Evolutionary conservation across 2,113 vertebrate species (phyloP).

Genomic region (Vimba vimba): DNA sequence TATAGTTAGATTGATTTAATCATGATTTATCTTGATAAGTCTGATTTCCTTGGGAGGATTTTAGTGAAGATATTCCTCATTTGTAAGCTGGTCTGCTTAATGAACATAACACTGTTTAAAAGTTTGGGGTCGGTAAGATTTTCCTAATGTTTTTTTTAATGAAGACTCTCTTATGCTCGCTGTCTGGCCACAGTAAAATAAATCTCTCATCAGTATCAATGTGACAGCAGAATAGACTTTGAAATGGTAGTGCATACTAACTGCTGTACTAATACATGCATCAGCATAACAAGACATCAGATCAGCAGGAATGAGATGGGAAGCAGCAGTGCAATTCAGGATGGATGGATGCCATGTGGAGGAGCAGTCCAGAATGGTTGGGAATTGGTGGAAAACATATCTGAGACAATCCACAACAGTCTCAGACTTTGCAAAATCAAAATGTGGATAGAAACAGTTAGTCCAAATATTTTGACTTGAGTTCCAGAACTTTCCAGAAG

Average conservation of each 20-base stretch:
- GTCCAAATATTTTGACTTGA: not conserved
- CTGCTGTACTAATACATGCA: not conserved
- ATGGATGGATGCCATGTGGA: not conserved
- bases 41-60: not conserved
- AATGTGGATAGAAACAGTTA: not conserved
- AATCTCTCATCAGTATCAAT: not conserved
- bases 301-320: not conserved
- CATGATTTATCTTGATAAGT: not conserved
- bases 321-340: slow-evolving; percentile 28
- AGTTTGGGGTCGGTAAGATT: not conserved
- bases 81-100: not conserved
- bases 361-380: not conserved
- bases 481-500: slow-evolving; percentile 26
- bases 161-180: not conserved
- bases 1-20: not conserved
- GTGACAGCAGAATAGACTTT: not conserved
- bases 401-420: not conserved
- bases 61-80: not conserved
- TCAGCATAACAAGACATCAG: slow-evolving; percentile 11
- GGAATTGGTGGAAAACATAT: not conserved
- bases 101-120: not conserved
- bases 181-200: not conserved
- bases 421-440: not conserved
- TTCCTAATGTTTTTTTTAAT: not conserved
- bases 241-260: not conserved